These are phyloP conservation scores for Agriopis leucophaearia DNA, from an alignment of 2,888 invertebrate species.

Conservation along the genomic window DNA sequence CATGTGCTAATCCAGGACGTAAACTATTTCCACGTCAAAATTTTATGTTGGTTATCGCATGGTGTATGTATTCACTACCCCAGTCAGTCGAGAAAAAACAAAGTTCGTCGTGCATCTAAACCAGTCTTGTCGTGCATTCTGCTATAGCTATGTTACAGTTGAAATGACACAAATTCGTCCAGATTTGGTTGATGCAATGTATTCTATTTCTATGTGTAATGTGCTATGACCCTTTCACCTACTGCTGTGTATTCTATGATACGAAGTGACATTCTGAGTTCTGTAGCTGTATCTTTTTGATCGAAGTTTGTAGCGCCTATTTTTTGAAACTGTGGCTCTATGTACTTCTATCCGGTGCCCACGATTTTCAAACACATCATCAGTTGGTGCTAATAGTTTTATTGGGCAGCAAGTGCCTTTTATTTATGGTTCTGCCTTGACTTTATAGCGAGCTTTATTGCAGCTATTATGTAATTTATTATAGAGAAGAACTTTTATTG, in stretches of 20 bases:
- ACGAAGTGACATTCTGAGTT: background rate
- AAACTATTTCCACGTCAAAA: too few species aligned
- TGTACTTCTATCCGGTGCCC: background rate
- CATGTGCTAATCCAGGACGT: too few species aligned
- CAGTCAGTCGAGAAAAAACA: too few species aligned
- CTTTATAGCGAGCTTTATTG: conserved; percentile 25
- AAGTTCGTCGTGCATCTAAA: too few species aligned
- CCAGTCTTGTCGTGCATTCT: too few species aligned
- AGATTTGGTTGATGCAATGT: too few species aligned
- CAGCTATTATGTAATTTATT: conserved; percentile 21
- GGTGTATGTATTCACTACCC: too few species aligned
- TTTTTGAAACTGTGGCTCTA: conserved; percentile 1
- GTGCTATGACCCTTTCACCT: background rate
- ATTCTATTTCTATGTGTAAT: background rate
- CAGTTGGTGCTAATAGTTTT: conserved; percentile 25
- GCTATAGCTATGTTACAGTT: too few species aligned
- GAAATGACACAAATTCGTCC: too few species aligned
- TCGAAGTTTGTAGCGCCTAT: too few species aligned
- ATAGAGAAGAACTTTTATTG: conserved; percentile 16
- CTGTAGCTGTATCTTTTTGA: too few species aligned
- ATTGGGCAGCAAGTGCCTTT: conserved; percentile 27
- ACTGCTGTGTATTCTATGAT: conserved; percentile 12
- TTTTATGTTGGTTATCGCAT: too few species aligned
- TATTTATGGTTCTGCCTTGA: conserved; percentile 29
- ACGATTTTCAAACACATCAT: conserved; percentile 17